phyloP scores from a whole-genome alignment of 2,113 vertebrate genomes.

The Limanda limanda region DNA sequence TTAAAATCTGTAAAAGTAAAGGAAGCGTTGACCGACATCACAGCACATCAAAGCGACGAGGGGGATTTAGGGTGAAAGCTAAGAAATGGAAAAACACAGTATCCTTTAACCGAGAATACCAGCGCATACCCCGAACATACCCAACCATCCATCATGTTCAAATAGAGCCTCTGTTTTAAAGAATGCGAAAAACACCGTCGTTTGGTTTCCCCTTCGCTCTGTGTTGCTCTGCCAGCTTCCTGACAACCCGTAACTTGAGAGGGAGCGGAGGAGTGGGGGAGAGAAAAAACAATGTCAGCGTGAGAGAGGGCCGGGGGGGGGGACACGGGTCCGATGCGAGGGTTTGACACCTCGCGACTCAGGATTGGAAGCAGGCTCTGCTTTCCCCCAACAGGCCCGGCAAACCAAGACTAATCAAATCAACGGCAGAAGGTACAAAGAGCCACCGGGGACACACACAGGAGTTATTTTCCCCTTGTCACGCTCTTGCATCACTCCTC shows the following conservation, averaged over 20 bases:
- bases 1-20: slow-evolving; percentile 7
- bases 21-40: slow-evolving; percentile 12
- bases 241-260: too few species aligned
- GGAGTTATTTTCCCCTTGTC: slow-evolving; percentile 48
- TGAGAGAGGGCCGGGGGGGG: too few species aligned
- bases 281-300: too few species aligned
- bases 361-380: slow-evolving; percentile 56
- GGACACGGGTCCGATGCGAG: slow-evolving; percentile 29
- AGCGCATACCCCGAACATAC: slow-evolving; percentile 1
- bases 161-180: slow-evolving; percentile 19
- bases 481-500: slow-evolving; percentile 26
- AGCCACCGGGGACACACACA: slow-evolving; percentile 43
- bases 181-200: slow-evolving; percentile 12
- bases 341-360: slow-evolving; percentile 43
- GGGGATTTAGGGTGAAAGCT: slow-evolving; percentile 7
- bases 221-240: slow-evolving; percentile 44
- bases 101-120: slow-evolving; percentile 6
- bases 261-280: too few species aligned
- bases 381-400: slow-evolving; percentile 32
- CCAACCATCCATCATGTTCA: slow-evolving; percentile 41
- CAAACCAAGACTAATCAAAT: slow-evolving; percentile 69
- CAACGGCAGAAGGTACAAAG: slow-evolving; percentile 49
- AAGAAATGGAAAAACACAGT: slow-evolving; percentile 13
- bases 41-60: slow-evolving; percentile 13
- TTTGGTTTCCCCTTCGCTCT: slow-evolving; percentile 15